Evolutionary conservation across 2,888 invertebrate species (phyloP).

Genomic region (Melikaiella ostensackeni): DNA sequence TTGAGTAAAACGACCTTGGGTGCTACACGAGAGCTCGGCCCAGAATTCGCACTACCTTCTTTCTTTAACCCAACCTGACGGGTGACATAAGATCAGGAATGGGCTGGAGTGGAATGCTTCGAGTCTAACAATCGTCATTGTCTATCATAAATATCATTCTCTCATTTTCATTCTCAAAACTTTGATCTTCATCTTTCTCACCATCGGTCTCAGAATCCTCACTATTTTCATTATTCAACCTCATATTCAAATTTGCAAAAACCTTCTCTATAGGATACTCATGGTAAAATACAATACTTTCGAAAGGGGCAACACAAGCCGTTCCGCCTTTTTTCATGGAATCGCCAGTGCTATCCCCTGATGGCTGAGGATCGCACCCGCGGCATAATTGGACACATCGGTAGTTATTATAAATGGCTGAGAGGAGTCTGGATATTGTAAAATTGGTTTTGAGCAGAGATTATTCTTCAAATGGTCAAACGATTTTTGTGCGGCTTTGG

Average conservation of each 20-base stretch:
- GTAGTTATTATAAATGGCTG: too few species aligned
- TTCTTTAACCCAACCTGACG: not conserved
- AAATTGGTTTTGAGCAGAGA: too few species aligned
- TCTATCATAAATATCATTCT: too few species aligned
- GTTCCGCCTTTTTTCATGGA: too few species aligned
- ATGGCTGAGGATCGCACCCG: too few species aligned
- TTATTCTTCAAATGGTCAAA: too few species aligned
- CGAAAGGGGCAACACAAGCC: not conserved
- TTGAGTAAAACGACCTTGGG: not conserved
- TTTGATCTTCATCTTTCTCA: not conserved
- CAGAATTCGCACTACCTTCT: not conserved
- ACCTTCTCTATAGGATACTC: not conserved
- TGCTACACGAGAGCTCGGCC: not conserved
- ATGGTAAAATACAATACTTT: not conserved
- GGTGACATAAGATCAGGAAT: not conserved
- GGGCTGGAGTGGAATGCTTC: constrained; percentile 5
- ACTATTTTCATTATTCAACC: not conserved
- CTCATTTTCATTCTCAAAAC: not conserved
- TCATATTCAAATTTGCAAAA: not conserved
- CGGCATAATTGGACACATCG: too few species aligned
- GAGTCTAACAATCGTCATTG: not conserved
- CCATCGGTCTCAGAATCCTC: not conserved
- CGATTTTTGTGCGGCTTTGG: too few species aligned
- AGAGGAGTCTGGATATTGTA: too few species aligned
- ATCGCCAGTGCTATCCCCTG: too few species aligned